These are phyloP conservation scores for Choloepus hoffmanni DNA, from an alignment of 2,113 vertebrate genomes.

Conservation along the genomic window DNA sequence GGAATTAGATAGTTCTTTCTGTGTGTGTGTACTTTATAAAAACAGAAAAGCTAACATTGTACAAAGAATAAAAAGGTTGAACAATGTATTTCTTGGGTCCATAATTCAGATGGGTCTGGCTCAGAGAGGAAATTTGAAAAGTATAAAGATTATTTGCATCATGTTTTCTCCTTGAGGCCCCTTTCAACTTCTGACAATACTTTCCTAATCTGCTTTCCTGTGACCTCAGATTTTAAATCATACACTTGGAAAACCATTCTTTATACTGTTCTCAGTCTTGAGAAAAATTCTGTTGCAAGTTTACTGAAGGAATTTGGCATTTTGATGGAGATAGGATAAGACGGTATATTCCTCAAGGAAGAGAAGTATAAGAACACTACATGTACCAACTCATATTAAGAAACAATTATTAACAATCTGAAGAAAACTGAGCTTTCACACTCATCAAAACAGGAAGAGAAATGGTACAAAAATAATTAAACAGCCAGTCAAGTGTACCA, in stretches of 20 bases:
- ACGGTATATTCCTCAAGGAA: background rate
- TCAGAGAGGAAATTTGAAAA: background rate
- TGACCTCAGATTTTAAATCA: constrained; percentile 47
- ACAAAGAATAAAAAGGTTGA: background rate
- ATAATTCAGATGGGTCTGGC: background rate
- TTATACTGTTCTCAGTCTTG: background rate
- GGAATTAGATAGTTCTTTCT: background rate
- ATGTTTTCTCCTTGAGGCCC: constrained; percentile 19
- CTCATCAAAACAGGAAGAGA: constrained; percentile 57
- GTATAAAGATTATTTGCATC: background rate
- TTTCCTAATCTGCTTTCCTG: background rate
- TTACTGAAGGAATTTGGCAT: constrained; percentile 39
- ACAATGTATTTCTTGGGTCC: background rate
- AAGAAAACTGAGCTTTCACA: background rate
- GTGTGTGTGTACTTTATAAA: background rate
- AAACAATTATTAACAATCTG: constrained; percentile 55
- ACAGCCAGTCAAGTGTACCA: constrained; percentile 3
- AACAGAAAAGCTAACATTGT: background rate
- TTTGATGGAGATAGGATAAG: constrained; percentile 51
- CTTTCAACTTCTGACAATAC: constrained; percentile 33
- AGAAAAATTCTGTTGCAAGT: constrained; percentile 32
- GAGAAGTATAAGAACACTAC: background rate
- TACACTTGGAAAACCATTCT: background rate
- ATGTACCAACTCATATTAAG: constrained; percentile 10
- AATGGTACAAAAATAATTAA: constrained; percentile 55